Conservation (phyloP, 2,113 vertebrate species). For the Sturnira hondurensis region DNA sequence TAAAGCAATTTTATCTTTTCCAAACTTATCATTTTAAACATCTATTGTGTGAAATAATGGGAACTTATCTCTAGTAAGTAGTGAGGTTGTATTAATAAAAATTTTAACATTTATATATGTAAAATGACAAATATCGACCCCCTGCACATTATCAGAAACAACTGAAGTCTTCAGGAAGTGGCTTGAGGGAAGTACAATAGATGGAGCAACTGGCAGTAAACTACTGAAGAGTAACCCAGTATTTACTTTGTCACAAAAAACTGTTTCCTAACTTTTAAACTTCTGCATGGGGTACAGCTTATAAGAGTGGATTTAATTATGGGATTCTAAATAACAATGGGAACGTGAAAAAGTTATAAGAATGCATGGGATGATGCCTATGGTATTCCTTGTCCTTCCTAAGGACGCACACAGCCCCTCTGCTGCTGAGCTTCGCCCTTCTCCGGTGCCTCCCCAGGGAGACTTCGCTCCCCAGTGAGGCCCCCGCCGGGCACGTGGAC, state of each 20-base stretch:
- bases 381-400: not conserved
- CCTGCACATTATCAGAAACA: not conserved
- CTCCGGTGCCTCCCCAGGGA: too few species aligned
- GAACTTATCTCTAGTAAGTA: not conserved
- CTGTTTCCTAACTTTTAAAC: not conserved
- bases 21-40: not conserved
- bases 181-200: not conserved
- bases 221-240: not conserved
- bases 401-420: not conserved
- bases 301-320: not conserved
- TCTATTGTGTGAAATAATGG: not conserved
- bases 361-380: not conserved
- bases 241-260: not conserved
- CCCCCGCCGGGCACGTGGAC: not conserved
- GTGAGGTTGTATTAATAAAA: not conserved
- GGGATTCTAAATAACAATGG: not conserved
- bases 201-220: not conserved
- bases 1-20: not conserved
- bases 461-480: not conserved
- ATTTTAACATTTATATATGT: not conserved
- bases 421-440: not conserved
- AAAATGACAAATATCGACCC: not conserved
- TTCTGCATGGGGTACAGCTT: not conserved
- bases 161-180: not conserved
- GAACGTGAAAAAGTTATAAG: not conserved